These are phyloP conservation scores for Phymorhynchus buccinoides DNA, from an alignment of 1,140 invertebrate species.

Conservation along the genomic window DNA sequence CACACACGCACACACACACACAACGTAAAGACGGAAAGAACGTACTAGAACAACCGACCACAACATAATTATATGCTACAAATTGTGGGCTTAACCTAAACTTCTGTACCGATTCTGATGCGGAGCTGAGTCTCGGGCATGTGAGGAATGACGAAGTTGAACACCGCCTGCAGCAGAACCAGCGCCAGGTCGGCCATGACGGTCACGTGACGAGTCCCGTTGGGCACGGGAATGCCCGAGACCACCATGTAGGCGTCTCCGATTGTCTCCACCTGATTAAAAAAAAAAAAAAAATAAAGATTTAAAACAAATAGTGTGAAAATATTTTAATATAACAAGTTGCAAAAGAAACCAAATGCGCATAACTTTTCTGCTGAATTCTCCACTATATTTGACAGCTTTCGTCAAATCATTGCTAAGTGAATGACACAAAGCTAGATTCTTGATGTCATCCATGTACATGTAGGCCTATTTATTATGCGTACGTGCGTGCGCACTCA, in stretches of 20 bases:
- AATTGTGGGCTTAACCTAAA: background rate
- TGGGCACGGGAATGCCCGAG: conserved; percentile 54
- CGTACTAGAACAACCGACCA: background rate
- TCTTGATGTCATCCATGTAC: background rate
- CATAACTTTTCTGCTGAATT: too few relatives aligned
- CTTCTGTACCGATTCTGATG: conserved; percentile 85
- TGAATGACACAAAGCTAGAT: too few relatives aligned
- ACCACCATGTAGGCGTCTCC: conserved; percentile 72
- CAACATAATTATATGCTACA: background rate
- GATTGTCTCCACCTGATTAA: conserved; percentile 68
- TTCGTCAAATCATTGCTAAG: too few relatives aligned
- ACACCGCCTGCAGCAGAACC: conserved; percentile 85
- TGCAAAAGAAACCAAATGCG: too few relatives aligned
- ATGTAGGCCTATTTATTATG: too few relatives aligned
- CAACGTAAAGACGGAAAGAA: background rate
- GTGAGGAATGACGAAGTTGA: conserved; percentile 88
- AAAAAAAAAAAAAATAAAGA: too few relatives aligned
- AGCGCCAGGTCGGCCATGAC: conserved; percentile 89
- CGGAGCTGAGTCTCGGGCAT: conserved; percentile 83
- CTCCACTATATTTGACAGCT: too few relatives aligned
- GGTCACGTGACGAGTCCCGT: conserved; percentile 79
- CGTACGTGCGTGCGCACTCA: background rate
- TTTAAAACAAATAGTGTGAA: too few relatives aligned
- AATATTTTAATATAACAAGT: too few relatives aligned
- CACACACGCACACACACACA: background rate